Conservation (phyloP, 2,797 vertebrate genomes). For the Galagoides demidoff region DNA sequence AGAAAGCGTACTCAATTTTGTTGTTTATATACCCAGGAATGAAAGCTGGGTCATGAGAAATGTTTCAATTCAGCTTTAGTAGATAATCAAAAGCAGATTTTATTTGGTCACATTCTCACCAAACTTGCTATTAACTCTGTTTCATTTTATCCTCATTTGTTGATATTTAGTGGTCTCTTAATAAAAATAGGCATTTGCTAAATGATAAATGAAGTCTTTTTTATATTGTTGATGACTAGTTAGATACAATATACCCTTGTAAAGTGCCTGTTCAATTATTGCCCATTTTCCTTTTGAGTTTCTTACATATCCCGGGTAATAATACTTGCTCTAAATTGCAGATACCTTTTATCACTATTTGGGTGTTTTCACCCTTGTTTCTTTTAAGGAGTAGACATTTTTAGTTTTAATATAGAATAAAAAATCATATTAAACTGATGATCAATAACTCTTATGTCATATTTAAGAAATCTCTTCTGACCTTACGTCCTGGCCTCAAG, state of each 20-base stretch:
- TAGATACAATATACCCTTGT: background rate
- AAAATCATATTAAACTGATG: background rate
- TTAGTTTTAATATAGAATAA: background rate
- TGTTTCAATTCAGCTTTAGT: background rate
- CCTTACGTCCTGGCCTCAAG: too few relatives aligned
- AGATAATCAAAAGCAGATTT: background rate
- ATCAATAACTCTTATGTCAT: background rate
- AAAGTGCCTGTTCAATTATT: background rate
- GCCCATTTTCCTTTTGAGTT: background rate
- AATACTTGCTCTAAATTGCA: background rate
- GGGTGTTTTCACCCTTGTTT: background rate
- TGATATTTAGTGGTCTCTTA: background rate
- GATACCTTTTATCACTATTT: background rate
- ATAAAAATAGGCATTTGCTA: background rate
- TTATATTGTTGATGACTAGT: background rate
- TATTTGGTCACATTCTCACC: background rate
- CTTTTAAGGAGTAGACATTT: background rate
- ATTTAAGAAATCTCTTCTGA: background rate
- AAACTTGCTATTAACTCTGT: background rate
- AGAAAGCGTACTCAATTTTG: background rate
- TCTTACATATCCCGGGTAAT: background rate
- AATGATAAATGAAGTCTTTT: background rate
- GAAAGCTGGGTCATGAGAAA: background rate
- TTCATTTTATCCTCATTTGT: background rate
- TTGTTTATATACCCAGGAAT: background rate